Percentiles rank a stretch among this genome's conserved stretches.
These are phyloP conservation scores for Heliconius melpomene DNA, from an alignment of 1,140 invertebrate genomes.

Conservation along the genomic window DNA sequence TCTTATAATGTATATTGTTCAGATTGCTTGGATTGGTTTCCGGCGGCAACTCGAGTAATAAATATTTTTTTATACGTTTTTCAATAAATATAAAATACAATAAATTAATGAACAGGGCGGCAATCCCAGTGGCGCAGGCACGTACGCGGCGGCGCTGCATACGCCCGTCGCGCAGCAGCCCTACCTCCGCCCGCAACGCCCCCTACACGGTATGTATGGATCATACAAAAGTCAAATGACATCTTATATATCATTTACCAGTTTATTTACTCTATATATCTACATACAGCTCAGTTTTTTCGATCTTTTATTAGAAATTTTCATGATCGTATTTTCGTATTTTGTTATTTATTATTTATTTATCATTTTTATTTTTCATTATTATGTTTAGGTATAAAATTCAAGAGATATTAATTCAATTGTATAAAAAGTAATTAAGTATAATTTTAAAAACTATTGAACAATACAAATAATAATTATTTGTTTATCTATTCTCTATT, in stretches of 20 bases:
- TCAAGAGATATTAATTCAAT: background rate
- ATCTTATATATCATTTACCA: no score
- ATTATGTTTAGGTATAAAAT: background rate
- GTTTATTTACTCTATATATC: no score
- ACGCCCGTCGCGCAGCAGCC: slow-evolving; percentile 75
- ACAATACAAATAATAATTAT: background rate
- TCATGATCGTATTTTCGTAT: background rate
- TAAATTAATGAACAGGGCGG: background rate
- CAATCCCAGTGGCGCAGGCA: slow-evolving; percentile 43
- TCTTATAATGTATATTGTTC: no score
- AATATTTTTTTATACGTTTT: no score
- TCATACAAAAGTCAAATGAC: background rate
- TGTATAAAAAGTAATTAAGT: background rate
- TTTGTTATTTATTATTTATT: background rate
- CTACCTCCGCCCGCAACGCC: slow-evolving; percentile 71
- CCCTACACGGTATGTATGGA: slow-evolving; percentile 61
- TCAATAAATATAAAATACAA: background rate
- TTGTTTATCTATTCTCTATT: background rate
- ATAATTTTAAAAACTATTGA: background rate
- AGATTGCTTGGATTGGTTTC: no score
- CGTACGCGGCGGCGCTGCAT: slow-evolving; percentile 68
- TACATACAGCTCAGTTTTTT: background rate
- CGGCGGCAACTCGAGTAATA: no score
- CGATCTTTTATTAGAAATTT: background rate
- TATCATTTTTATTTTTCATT: background rate